Evolutionary conservation across 2,113 vertebrate species (phyloP).

Genomic region (Mesitornis unicolor): DNA sequence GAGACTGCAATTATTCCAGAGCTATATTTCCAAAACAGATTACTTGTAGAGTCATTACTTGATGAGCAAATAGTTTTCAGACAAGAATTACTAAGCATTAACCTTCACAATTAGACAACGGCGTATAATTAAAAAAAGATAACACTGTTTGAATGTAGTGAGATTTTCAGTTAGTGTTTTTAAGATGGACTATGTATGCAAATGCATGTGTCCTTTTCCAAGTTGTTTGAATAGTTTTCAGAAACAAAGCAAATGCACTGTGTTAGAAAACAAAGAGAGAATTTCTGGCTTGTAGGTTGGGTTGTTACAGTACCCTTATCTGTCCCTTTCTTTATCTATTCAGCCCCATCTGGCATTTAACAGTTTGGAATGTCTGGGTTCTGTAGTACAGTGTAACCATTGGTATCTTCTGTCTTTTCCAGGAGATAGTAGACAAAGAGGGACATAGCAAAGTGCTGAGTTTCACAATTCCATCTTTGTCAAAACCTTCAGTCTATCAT

Average conservation of each 20-base stretch:
- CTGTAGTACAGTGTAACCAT: neutral
- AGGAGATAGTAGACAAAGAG: slow-evolving; percentile 98
- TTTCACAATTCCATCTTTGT: slow-evolving; percentile 95
- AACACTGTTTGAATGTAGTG: neutral
- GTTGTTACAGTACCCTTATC: neutral
- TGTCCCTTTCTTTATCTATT: neutral
- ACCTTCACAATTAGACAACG: neutral
- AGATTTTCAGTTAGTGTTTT: neutral
- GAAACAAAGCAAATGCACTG: neutral
- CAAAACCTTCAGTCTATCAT: slow-evolving; percentile 95
- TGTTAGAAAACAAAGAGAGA: neutral
- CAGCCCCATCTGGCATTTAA: neutral
- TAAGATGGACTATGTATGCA: neutral
- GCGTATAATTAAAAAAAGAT: neutral
- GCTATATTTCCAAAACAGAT: neutral
- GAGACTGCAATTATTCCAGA: neutral
- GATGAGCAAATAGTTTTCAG: neutral
- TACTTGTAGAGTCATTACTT: neutral
- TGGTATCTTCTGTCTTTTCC: slow-evolving; percentile 15
- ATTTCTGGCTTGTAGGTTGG: neutral
- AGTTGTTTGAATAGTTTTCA: neutral
- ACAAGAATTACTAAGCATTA: neutral
- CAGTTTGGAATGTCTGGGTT: neutral
- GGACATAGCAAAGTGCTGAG: slow-evolving; percentile 92
- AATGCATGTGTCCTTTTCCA: neutral